phyloP scores from a whole-genome alignment of 2,888 invertebrate genomes.

The Acanthosepion lycidas region DNA sequence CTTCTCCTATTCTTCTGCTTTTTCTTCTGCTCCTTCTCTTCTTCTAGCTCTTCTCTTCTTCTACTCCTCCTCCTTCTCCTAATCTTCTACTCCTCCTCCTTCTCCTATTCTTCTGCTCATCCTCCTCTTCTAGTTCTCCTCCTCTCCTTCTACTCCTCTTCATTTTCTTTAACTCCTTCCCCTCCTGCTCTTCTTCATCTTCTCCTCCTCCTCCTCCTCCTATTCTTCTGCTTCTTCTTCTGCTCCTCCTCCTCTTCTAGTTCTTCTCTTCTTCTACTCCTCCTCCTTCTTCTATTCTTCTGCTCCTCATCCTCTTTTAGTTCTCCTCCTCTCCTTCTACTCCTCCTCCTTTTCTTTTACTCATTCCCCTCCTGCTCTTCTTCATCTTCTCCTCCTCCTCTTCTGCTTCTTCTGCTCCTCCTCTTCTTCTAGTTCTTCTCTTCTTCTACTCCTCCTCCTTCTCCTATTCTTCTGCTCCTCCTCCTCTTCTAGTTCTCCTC shows the following conservation, averaged over 20 bases:
- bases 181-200: not conserved
- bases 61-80: no score
- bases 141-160: not conserved
- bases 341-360: no score
- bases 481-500: not conserved
- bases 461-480: accelerated
- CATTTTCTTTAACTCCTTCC: not conserved
- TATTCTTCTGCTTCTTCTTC: not conserved
- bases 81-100: no score
- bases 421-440: no score
- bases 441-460: no score
- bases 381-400: no score
- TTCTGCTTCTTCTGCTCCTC: no score
- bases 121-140: not conserved
- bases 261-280: not conserved
- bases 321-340: no score
- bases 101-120: accelerated
- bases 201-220: not conserved
- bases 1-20: no score
- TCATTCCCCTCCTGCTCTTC: no score
- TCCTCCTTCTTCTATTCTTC: not conserved
- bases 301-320: not conserved
- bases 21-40: not conserved
- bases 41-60: not conserved
- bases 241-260: not conserved